These are phyloP conservation scores for Hyaena hyaena DNA, from an alignment of 2,113 vertebrate species.

Conservation along the genomic window DNA sequence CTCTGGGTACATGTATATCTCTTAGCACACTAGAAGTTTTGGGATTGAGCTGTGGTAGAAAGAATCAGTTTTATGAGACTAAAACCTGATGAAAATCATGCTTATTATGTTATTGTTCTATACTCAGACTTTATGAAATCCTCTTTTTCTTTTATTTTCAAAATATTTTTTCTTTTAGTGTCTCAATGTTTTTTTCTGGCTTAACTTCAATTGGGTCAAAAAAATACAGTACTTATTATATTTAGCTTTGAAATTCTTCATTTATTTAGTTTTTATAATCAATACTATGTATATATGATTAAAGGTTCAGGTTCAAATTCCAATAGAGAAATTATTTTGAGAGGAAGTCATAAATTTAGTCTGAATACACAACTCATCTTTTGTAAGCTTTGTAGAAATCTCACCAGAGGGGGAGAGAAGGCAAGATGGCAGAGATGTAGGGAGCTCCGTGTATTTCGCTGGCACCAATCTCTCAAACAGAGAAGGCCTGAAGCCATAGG, in stretches of 20 bases:
- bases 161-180: background rate
- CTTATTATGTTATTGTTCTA: background rate
- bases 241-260: background rate
- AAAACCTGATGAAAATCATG: conserved; percentile 15
- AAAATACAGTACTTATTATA: background rate
- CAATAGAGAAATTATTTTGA: background rate
- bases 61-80: background rate
- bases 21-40: background rate
- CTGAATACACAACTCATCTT: background rate
- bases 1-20: background rate
- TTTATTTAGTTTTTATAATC: background rate
- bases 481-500: too few species aligned
- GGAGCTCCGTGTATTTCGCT: too few species aligned
- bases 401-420: background rate
- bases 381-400: background rate
- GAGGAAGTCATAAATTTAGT: background rate
- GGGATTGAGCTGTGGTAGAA: background rate
- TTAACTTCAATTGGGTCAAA: background rate
- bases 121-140: background rate
- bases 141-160: background rate
- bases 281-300: background rate
- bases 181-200: background rate
- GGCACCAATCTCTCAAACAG: too few species aligned
- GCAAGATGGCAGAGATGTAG: too few species aligned
- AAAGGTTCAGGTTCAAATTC: background rate